Percentiles rank a stretch among this genome's conserved stretches.
Conservation (phyloP, 2,888 invertebrate species). For the Invenusta paracnida region DNA sequence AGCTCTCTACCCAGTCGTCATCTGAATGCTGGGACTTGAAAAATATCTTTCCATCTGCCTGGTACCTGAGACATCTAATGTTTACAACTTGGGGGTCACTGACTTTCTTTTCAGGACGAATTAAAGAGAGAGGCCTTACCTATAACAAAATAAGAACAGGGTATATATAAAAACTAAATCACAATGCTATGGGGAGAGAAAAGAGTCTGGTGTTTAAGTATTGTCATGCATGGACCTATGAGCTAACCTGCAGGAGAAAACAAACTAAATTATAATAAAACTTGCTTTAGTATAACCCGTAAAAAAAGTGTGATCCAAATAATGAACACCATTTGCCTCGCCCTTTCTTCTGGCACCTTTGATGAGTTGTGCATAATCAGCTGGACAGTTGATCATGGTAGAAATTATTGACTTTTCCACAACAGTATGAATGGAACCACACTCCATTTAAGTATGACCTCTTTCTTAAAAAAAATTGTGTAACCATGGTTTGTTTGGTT, state of each 20-base stretch:
- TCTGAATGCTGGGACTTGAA: slow-evolving; percentile 14
- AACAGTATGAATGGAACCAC: background rate
- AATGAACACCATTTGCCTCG: background rate
- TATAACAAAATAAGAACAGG: slow-evolving; percentile 7
- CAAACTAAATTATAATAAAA: background rate
- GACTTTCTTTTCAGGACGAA: background rate
- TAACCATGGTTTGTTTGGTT: background rate
- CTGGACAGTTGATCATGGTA: background rate
- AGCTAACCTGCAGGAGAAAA: background rate
- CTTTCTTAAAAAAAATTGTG: background rate
- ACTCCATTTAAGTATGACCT: background rate
- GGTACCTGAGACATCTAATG: slow-evolving; percentile 18
- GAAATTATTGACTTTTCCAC: background rate
- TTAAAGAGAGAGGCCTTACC: slow-evolving; percentile 19
- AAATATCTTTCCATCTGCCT: slow-evolving; percentile 18
- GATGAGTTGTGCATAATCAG: background rate
- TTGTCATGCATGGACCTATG: background rate
- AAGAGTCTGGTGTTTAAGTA: background rate
- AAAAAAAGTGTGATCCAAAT: background rate
- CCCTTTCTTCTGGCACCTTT: background rate
- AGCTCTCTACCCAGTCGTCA: background rate
- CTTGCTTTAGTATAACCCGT: background rate
- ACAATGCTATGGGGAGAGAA: background rate
- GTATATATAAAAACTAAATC: background rate
- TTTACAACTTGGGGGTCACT: slow-evolving; percentile 11